phyloP scores from a whole-genome alignment of 2,888 invertebrate genomes.

The Tineola bisselliella region DNA sequence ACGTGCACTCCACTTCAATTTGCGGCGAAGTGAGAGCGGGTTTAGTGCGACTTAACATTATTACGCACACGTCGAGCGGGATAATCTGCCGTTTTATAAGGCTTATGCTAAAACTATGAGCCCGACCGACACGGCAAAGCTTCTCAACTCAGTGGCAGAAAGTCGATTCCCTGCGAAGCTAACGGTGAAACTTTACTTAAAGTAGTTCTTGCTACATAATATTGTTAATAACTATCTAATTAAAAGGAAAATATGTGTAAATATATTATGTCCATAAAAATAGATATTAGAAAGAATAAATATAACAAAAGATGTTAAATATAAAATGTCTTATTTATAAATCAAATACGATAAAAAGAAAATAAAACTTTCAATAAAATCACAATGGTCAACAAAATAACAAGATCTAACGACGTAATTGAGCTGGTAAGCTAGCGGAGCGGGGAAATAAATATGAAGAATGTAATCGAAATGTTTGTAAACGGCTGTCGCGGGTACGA shows the following conservation, averaged over 20 bases:
- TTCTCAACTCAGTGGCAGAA: background rate
- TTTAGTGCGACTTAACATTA: conserved; percentile 16
- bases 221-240: too few relatives aligned
- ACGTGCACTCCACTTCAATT: conserved; percentile 11
- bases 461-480: conserved; percentile 60
- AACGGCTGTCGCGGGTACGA: conserved; percentile 37
- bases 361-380: conserved; percentile 15
- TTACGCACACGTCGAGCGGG: conserved; percentile 15
- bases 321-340: background rate
- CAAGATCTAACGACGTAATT: conserved; percentile 28
- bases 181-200: conserved; percentile 1
- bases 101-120: conserved; percentile 17
- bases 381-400: conserved; percentile 17
- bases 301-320: too few relatives aligned
- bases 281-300: too few relatives aligned
- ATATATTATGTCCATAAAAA: too few relatives aligned
- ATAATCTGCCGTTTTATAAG: conserved; percentile 17
- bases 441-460: conserved; percentile 55
- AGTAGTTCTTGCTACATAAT: background rate
- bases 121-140: background rate
- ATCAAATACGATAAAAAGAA: background rate
- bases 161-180: background rate
- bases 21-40: conserved; percentile 14
- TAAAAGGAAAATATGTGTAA: too few relatives aligned
- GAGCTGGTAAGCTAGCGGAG: conserved; percentile 36